These are phyloP conservation scores for Drosophila setosimentum DNA, from an alignment of 2,888 invertebrate species.

Conservation along the genomic window DNA sequence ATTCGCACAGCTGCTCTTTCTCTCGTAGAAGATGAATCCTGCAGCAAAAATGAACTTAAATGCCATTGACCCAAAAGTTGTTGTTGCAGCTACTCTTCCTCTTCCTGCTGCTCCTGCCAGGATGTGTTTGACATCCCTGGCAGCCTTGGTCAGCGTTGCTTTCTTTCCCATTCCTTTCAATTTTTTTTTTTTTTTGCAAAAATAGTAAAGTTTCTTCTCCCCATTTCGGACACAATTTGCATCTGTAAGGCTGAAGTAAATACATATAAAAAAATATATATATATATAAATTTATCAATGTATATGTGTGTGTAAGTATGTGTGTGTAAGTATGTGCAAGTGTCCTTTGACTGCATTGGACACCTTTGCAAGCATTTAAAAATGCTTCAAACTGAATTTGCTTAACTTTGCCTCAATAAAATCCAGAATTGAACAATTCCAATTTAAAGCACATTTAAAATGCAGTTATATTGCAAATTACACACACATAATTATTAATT, in stretches of 20 bases:
- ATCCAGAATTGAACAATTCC: constrained; percentile 7
- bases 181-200: neutral
- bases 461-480: neutral
- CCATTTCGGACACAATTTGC: constrained; percentile 33
- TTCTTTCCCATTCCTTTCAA: neutral
- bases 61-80: constrained; percentile 52
- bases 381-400: constrained; percentile 1
- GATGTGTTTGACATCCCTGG: constrained; percentile 10
- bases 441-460: constrained; percentile 17
- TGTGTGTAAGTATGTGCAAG: constrained; percentile 3
- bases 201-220: too few species aligned
- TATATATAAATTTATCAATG: too few species aligned
- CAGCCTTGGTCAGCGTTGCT: constrained; percentile 21
- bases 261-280: neutral
- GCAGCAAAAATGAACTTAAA: constrained; percentile 46
- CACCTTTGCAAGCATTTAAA: constrained; percentile 16
- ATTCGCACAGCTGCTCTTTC: constrained; percentile 24
- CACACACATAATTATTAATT: constrained; percentile 32
- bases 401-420: constrained; percentile 21
- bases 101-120: constrained; percentile 6
- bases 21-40: constrained; percentile 8
- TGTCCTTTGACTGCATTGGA: constrained; percentile 29
- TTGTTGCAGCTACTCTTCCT: constrained; percentile 1
- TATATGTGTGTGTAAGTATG: constrained; percentile 4
- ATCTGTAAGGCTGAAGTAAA: constrained; percentile 34